Conservation (phyloP, 1,140 invertebrate genomes). For the Pinna nobilis region DNA sequence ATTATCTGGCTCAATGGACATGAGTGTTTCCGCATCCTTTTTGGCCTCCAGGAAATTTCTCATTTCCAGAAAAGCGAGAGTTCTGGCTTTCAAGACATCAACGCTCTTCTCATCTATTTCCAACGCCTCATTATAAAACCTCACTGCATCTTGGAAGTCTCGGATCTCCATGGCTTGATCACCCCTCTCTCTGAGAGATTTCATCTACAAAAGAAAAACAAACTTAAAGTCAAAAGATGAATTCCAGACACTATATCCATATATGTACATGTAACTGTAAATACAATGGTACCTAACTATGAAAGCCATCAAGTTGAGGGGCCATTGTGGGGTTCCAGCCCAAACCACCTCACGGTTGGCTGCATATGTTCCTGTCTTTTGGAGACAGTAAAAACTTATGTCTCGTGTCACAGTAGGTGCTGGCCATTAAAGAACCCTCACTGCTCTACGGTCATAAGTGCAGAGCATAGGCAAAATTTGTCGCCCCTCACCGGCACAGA, state of each 20-base stretch:
- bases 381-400: too few species aligned
- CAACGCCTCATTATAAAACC: constrained; percentile 66
- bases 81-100: constrained; percentile 58
- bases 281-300: neutral
- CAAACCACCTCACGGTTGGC: too few species aligned
- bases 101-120: constrained; percentile 67
- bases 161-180: constrained; percentile 56
- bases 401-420: too few species aligned
- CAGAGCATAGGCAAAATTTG: too few species aligned
- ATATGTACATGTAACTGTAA: neutral
- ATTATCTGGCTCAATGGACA: constrained; percentile 57
- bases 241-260: neutral
- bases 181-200: constrained; percentile 60
- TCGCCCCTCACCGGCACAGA: too few species aligned
- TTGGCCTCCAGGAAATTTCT: constrained; percentile 54
- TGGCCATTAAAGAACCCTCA: too few species aligned
- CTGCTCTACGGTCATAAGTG: too few species aligned
- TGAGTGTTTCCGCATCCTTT: constrained; percentile 61
- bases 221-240: neutral
- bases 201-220: constrained; percentile 55
- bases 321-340: neutral
- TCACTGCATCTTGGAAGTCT: constrained; percentile 61
- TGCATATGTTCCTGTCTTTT: too few species aligned
- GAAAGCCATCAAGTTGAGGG: neutral
- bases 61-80: constrained; percentile 60